Percentiles rank a stretch among this genome's conserved stretches.
These are phyloP conservation scores for Poeciliopsis infans DNA, from an alignment of 2,797 vertebrate species.

Conservation along the genomic window DNA sequence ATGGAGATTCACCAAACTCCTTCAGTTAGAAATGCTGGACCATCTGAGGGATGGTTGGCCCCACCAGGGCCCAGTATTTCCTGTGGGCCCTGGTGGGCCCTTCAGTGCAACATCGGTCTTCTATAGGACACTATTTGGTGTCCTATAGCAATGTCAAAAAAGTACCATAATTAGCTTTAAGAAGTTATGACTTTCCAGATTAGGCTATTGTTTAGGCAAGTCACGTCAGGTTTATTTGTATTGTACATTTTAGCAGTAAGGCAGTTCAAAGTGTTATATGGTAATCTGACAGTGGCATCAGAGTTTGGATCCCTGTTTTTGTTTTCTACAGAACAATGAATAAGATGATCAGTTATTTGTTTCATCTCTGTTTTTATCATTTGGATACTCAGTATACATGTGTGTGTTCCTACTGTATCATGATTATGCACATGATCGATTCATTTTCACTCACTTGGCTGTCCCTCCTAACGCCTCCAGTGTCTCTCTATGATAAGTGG, in stretches of 20 bases:
- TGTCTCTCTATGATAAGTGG: slow-evolving; percentile 65
- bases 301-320: not conserved
- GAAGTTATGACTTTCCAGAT: not conserved
- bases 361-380: slow-evolving; percentile 1
- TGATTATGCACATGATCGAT: slow-evolving; percentile 33
- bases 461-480: slow-evolving; percentile 55
- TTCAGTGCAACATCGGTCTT: not conserved
- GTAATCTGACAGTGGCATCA: not conserved
- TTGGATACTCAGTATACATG: not conserved
- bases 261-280: not conserved
- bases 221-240: no score
- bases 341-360: not conserved
- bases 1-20: not conserved
- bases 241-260: not conserved
- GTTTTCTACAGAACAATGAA: not conserved
- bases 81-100: not conserved
- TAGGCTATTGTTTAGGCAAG: not conserved
- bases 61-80: no score
- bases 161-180: not conserved
- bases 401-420: slow-evolving; percentile 10
- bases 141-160: not conserved
- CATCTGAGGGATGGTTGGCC: no score
- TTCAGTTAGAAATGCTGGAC: not conserved
- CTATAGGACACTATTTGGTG: not conserved
- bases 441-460: slow-evolving; percentile 45